Evolutionary conservation across 2,888 invertebrate species (phyloP).

Genomic region (Folsomia manolachei): DNA sequence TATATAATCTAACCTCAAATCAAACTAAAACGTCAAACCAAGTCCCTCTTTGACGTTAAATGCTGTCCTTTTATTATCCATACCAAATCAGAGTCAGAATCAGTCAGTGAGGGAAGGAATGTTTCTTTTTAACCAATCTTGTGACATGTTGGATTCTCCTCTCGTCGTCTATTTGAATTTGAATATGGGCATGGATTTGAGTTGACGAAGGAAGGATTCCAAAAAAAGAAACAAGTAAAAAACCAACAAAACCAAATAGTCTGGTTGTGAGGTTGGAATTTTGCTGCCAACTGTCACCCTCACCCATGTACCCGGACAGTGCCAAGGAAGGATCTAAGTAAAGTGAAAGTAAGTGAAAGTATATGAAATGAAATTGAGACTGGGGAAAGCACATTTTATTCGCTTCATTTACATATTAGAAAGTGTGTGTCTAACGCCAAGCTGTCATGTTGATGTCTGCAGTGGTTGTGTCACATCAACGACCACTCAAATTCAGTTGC

Average conservation of each 20-base stretch:
- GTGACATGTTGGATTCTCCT: too few relatives aligned
- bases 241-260: not conserved
- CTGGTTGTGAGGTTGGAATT: not conserved
- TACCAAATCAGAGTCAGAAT: too few relatives aligned
- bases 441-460: slow-evolving; percentile 1
- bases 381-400: not conserved
- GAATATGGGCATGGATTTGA: too few relatives aligned
- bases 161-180: too few relatives aligned
- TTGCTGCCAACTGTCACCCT: slow-evolving; percentile 20
- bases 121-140: too few relatives aligned
- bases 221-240: too few relatives aligned
- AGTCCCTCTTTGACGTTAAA: too few relatives aligned
- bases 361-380: not conserved
- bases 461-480: not conserved
- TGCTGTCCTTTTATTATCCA: too few relatives aligned
- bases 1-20: too few relatives aligned
- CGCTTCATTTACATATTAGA: slow-evolving; percentile 17
- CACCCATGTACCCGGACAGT: not conserved
- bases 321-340: not conserved
- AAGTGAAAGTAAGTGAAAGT: slow-evolving; percentile 7
- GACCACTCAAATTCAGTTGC: not conserved
- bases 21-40: too few relatives aligned
- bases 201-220: too few relatives aligned
- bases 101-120: too few relatives aligned
- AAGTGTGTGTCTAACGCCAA: slow-evolving; percentile 4